These are phyloP conservation scores for Palythoa caribaeorum DNA, from an alignment of 92 coral and sea anemone species.

Conservation along the genomic window DNA sequence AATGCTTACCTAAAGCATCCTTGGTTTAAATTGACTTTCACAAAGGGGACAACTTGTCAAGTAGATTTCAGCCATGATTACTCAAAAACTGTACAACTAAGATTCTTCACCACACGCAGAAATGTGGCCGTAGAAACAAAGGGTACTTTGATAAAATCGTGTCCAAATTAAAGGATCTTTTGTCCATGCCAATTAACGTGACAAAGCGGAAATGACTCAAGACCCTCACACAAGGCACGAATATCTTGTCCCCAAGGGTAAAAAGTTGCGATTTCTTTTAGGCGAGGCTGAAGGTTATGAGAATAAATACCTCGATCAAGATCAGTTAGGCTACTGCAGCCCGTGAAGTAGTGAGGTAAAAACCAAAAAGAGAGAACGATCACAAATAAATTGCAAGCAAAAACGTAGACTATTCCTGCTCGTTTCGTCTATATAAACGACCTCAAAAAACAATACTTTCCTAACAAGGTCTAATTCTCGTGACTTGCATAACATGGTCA, in stretches of 20 bases:
- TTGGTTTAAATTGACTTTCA: slow-evolving; percentile 25
- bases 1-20: slow-evolving; percentile 44
- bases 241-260: slow-evolving; percentile 9
- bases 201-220: neutral
- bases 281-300: neutral
- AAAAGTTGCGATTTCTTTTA: slow-evolving; percentile 14
- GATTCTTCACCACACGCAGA: neutral
- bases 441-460: neutral
- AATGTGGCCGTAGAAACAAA: slow-evolving; percentile 2
- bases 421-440: neutral
- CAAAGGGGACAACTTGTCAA: neutral
- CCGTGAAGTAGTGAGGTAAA: slow-evolving; percentile 51
- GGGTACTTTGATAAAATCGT: neutral
- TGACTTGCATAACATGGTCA: neutral
- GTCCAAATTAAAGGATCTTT: neutral
- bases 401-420: neutral
- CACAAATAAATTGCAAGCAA: slow-evolving; percentile 2
- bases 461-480: neutral
- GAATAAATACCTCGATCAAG: slow-evolving; percentile 33
- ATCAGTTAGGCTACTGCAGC: slow-evolving; percentile 41
- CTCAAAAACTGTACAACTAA: neutral
- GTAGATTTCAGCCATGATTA: slow-evolving; percentile 3
- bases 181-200: neutral
- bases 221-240: neutral
- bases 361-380: slow-evolving; percentile 55